These are phyloP conservation scores for Chiloscyllium plagiosum DNA, from an alignment of 2,113 vertebrate genomes.

Conservation along the genomic window DNA sequence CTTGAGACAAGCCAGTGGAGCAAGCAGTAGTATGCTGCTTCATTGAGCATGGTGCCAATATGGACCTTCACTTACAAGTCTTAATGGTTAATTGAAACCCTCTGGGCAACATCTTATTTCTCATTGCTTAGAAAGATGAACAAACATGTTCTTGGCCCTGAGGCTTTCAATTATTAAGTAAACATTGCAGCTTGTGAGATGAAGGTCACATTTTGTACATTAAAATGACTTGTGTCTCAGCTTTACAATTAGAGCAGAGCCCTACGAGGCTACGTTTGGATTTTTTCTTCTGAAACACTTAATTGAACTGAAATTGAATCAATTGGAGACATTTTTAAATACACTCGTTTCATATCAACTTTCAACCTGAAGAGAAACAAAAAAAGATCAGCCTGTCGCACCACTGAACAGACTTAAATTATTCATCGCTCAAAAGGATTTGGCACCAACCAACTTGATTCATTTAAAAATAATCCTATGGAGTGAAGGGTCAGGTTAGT, in stretches of 20 bases:
- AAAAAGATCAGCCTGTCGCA: background rate
- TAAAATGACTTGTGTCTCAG: slow-evolving; percentile 11
- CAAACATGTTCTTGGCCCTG: slow-evolving; percentile 1
- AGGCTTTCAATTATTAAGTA: slow-evolving; percentile 29
- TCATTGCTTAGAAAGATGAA: slow-evolving; percentile 29
- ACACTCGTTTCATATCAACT: background rate
- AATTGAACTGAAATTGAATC: slow-evolving; percentile 15
- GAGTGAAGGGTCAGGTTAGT: background rate
- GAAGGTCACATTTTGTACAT: slow-evolving; percentile 20
- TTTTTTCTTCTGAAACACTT: background rate
- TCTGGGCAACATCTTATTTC: slow-evolving; percentile 3
- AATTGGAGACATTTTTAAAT: background rate
- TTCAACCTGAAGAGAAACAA: no score
- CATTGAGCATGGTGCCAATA: background rate
- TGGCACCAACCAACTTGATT: background rate
- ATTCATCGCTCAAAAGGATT: background rate
- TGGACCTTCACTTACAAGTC: background rate
- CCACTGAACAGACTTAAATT: background rate
- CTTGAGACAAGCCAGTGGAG: slow-evolving; percentile 18
- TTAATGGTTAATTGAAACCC: slow-evolving; percentile 24
- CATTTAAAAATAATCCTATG: background rate
- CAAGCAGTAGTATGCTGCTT: background rate
- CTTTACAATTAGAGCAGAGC: background rate
- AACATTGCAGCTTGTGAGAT: background rate
- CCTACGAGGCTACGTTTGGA: background rate